A percentile compares a stretch with the other conserved stretches of the same genome.
Conservation (phyloP, 2,888 invertebrate species). For the Trachelus iudaicus region DNA sequence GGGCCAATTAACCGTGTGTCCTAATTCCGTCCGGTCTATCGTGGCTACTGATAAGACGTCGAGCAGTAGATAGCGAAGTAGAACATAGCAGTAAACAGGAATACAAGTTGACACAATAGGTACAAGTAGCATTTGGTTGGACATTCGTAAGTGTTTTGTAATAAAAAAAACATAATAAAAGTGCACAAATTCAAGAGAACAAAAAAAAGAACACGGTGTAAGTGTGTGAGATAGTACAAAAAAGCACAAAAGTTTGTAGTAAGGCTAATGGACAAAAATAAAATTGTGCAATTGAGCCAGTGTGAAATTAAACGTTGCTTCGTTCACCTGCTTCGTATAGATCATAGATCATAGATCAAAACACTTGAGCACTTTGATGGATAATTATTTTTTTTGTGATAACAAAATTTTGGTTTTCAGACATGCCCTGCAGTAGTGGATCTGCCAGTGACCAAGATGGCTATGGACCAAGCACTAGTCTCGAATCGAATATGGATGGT, state of each 20-base stretch:
- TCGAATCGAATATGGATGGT: constrained; percentile 68
- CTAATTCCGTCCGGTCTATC: background rate
- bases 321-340: background rate
- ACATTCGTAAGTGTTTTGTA: background rate
- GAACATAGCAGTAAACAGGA: background rate
- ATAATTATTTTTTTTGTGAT: background rate
- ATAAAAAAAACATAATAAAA: background rate
- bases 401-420: constrained; percentile 41
- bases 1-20: background rate
- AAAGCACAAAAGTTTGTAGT: background rate
- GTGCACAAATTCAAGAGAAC: background rate
- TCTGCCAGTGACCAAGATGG: constrained; percentile 71
- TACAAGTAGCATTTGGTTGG: background rate
- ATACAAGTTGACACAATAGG: background rate
- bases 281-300: background rate
- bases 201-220: background rate
- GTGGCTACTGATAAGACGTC: background rate
- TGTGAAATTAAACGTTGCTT: background rate
- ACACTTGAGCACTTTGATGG: background rate
- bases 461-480: constrained; percentile 70
- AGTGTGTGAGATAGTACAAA: background rate
- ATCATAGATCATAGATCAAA: background rate
- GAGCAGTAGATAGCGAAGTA: background rate
- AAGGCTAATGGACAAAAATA: background rate
- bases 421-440: constrained; percentile 68